Percentiles rank a stretch among this genome's conserved stretches.
Conservation (phyloP, 2,888 invertebrate species). For the Dorcus hopei region DNA sequence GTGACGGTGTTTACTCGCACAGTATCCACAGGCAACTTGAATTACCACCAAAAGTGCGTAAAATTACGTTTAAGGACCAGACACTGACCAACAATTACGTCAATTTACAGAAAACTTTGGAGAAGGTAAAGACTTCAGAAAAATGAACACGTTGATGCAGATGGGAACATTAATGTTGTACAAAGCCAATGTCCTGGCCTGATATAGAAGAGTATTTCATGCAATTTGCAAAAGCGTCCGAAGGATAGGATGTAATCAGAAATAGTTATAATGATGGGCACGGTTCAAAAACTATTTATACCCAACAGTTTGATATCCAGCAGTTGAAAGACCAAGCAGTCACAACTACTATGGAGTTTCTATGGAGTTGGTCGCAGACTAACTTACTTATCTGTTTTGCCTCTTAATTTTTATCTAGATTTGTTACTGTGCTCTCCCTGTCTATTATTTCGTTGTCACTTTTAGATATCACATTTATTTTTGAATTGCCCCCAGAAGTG, state of each 20-base stretch:
- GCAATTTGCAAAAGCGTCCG: constrained; percentile 25
- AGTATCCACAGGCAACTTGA: constrained; percentile 52
- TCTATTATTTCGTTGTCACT: constrained; percentile 19
- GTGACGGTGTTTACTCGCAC: constrained; percentile 49
- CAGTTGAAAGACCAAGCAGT: constrained; percentile 9
- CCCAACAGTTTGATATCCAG: constrained; percentile 38
- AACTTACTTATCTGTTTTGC: background rate
- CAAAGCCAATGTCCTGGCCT: constrained; percentile 26
- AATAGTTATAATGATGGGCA: constrained; percentile 34
- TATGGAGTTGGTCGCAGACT: constrained; percentile 31
- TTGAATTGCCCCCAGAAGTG: background rate
- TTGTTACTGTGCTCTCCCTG: constrained; percentile 6
- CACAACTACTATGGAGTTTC: constrained; percentile 25
- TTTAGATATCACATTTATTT: constrained; percentile 22
- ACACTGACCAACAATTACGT: constrained; percentile 52
- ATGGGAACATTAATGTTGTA: constrained; percentile 55
- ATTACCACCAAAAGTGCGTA: constrained; percentile 53
- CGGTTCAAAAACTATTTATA: constrained; percentile 39
- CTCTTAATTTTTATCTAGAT: background rate
- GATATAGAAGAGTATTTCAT: constrained; percentile 42
- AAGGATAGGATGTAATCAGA: constrained; percentile 32
- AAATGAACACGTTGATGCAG: constrained; percentile 52
- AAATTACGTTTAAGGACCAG: constrained; percentile 54
- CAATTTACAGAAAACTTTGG: constrained; percentile 53
- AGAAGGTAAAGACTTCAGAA: constrained; percentile 54